These are phyloP conservation scores for Osmerus eperlanus DNA, from an alignment of 2,113 vertebrate genomes.

Conservation along the genomic window DNA sequence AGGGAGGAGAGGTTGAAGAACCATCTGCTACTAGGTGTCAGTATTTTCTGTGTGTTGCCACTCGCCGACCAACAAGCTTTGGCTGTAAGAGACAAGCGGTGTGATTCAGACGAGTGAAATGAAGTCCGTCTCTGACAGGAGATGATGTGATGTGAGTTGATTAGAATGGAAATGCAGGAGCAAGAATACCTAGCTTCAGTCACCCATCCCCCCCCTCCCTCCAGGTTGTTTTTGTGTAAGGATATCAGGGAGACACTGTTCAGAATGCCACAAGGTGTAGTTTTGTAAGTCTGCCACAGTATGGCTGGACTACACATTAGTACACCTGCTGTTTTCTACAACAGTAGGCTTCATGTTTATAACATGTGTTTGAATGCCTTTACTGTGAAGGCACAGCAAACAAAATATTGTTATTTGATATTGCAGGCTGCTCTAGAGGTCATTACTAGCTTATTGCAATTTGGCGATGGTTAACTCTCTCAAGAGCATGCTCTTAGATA, in stretches of 20 bases:
- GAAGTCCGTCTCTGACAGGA: conserved; percentile 47
- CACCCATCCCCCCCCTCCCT: conserved; percentile 47
- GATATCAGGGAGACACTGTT: conserved; percentile 43
- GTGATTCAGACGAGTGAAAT: conserved; percentile 36
- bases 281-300: no score
- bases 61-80: conserved; percentile 8
- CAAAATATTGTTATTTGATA: no score
- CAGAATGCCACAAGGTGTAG: no score
- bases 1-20: conserved; percentile 1
- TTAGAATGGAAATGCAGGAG: conserved; percentile 56
- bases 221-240: conserved; percentile 47
- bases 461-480: no score
- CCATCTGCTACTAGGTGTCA: conserved; percentile 27
- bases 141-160: conserved; percentile 38
- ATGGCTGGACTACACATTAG: no score
- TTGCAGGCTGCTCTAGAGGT: no score
- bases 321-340: no score
- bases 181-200: conserved; percentile 6
- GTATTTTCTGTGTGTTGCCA: conserved; percentile 23
- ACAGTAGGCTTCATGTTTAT: no score
- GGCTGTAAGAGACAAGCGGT: conserved; percentile 14
- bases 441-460: no score
- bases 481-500: no score
- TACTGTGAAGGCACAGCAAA: no score
- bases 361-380: no score